Percentiles rank a stretch among this genome's conserved stretches.
These are phyloP conservation scores for Pantherophis vulpinus DNA, from an alignment of 2,797 vertebrate genomes.

Conservation along the genomic window DNA sequence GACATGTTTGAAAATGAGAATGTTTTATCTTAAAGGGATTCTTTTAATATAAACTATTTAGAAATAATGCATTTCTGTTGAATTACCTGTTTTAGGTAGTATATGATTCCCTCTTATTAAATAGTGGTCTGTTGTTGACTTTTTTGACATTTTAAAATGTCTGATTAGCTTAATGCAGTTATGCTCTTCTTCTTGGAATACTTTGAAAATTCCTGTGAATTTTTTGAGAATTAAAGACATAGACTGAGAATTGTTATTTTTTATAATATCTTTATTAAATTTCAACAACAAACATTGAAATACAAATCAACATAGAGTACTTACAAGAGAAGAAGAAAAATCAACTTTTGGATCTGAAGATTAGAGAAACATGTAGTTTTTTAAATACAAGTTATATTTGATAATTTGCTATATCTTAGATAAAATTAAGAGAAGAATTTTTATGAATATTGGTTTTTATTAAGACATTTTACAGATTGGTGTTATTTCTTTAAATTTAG, in stretches of 20 bases:
- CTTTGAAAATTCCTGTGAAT: slow-evolving; percentile 39
- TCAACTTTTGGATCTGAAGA: too few species aligned
- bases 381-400: too few species aligned
- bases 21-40: slow-evolving; percentile 53
- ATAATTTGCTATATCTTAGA: neutral
- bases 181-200: slow-evolving; percentile 46
- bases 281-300: too few species aligned
- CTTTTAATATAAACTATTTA: slow-evolving; percentile 57
- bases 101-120: slow-evolving; percentile 49
- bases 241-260: slow-evolving; percentile 16
- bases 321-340: too few species aligned
- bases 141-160: slow-evolving; percentile 46
- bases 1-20: slow-evolving; percentile 53
- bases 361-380: too few species aligned
- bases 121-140: slow-evolving; percentile 50
- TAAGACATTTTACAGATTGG: neutral
- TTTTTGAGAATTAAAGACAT: slow-evolving; percentile 46
- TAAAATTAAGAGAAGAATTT: neutral
- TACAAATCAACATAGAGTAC: too few species aligned
- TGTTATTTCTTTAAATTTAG: neutral
- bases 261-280: too few species aligned
- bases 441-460: neutral
- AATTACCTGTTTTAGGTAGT: slow-evolving; percentile 55
- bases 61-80: slow-evolving; percentile 51
- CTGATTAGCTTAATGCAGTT: slow-evolving; percentile 45